These are phyloP conservation scores for Microctenopoma steveboyesi DNA, from an alignment of 2,797 vertebrate species.

Conservation along the genomic window DNA sequence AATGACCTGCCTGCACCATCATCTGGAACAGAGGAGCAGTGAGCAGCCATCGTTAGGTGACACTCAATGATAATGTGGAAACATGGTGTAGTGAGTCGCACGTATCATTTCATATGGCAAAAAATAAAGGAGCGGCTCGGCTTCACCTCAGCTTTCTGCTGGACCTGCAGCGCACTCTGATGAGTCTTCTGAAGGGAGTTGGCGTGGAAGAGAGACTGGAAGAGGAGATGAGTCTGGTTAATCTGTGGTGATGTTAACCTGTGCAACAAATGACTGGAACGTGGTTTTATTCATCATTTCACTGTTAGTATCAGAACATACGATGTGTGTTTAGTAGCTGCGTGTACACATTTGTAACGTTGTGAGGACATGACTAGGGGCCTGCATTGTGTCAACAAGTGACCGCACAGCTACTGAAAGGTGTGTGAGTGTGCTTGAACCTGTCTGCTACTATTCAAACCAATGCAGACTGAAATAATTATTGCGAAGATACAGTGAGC, in stretches of 20 bases:
- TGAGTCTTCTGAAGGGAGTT: conserved; percentile 99
- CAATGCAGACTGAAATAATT: conserved; percentile 55
- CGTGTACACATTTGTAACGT: neutral
- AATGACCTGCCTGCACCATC: conserved; percentile 94
- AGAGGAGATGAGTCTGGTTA: conserved; percentile 6
- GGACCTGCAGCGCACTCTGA: conserved; percentile 97
- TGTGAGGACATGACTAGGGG: neutral
- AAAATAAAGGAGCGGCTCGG: neutral
- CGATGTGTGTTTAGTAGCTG: conserved; percentile 15
- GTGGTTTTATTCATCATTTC: neutral
- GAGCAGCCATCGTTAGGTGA: neutral
- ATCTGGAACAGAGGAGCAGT: conserved; percentile 50
- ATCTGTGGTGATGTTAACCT: neutral
- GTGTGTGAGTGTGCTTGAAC: conserved; percentile 2
- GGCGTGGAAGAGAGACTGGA: conserved; percentile 96
- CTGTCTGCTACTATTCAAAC: conserved; percentile 60
- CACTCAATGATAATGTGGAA: too few relatives aligned
- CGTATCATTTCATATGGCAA: too few relatives aligned
- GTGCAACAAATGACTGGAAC: too few relatives aligned
- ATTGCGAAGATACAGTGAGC: conserved; percentile 43
- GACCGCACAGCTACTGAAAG: neutral
- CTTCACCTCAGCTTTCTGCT: conserved; percentile 93
- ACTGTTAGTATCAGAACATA: neutral
- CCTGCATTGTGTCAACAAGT: neutral
- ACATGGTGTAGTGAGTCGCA: too few relatives aligned